A percentile compares a stretch with the other conserved stretches of the same genome.
Conservation (phyloP, 30 jellyfish, hydroid and myxozoan genomes). For the Rhopilema esculentum region DNA sequence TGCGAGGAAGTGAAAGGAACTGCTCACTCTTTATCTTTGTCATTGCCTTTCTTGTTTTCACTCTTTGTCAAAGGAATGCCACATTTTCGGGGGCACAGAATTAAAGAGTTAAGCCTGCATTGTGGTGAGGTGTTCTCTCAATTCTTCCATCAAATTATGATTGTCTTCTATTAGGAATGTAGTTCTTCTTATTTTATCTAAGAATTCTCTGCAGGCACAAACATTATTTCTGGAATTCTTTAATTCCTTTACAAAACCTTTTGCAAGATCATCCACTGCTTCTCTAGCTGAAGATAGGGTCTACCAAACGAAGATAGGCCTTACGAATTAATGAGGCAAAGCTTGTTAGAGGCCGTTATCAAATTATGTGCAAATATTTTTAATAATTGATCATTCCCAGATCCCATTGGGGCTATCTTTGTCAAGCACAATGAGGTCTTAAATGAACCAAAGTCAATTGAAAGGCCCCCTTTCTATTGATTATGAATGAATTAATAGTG, state of each 20-base stretch:
- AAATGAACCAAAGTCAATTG: too few species aligned
- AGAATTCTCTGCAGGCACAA: slow-evolving; percentile 12
- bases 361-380: too few species aligned
- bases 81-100: not conserved
- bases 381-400: too few species aligned
- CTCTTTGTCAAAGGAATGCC: slow-evolving; percentile 10
- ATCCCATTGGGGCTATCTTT: too few species aligned
- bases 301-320: too few species aligned
- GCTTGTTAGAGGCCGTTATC: too few species aligned
- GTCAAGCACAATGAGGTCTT: too few species aligned
- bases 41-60: not conserved
- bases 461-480: too few species aligned
- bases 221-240: not conserved
- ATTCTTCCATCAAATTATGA: not conserved
- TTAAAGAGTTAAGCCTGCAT: not conserved
- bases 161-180: slow-evolving; percentile 2
- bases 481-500: too few species aligned
- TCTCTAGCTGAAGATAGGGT: too few species aligned
- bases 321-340: too few species aligned
- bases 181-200: not conserved
- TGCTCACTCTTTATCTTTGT: not conserved
- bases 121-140: slow-evolving; percentile 4
- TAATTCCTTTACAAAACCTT: not conserved
- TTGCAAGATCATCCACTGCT: not conserved
- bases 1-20: not conserved